Evolutionary conservation across 2,888 invertebrate species (phyloP).

Genomic region (Leptothorax acervorum): DNA sequence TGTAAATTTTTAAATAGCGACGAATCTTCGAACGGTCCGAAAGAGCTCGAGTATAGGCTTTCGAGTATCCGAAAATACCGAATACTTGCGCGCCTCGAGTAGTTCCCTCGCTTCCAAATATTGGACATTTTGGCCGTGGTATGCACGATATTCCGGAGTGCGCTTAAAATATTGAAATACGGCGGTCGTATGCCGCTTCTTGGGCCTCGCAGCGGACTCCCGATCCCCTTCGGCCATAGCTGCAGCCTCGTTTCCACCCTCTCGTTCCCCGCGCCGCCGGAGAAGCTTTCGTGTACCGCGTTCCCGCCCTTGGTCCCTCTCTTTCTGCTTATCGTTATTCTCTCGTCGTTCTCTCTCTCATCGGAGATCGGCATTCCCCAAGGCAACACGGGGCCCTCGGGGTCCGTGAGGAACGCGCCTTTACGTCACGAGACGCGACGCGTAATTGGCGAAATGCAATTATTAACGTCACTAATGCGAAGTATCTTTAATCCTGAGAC

Average conservation of each 20-base stretch:
- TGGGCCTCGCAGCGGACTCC: constrained; percentile 60
- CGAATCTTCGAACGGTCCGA: neutral
- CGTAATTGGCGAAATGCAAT: constrained; percentile 34
- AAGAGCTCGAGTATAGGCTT: neutral
- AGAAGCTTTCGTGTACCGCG: constrained; percentile 35
- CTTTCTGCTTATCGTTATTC: constrained; percentile 28
- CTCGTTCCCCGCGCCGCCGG: constrained; percentile 41
- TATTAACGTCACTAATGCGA: constrained; percentile 20
- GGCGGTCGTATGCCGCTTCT: constrained; percentile 70
- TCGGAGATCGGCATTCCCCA: constrained; percentile 58
- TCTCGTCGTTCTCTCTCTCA: constrained; percentile 32
- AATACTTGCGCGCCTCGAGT: constrained; percentile 42
- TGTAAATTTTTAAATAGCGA: neutral
- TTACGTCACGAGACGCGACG: constrained; percentile 23
- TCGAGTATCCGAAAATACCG: neutral
- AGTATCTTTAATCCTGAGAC: neutral
- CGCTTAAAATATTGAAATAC: constrained; percentile 81
- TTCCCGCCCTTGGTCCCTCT: constrained; percentile 43
- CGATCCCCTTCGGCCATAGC: constrained; percentile 37
- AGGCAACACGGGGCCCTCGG: constrained; percentile 35
- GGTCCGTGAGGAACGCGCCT: constrained; percentile 32
- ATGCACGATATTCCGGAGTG: constrained; percentile 78
- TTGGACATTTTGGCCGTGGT: constrained; percentile 79
- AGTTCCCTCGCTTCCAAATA: constrained; percentile 77
- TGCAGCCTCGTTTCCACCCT: constrained; percentile 28